Percentiles rank a stretch among this genome's conserved stretches.
phyloP scores from a whole-genome alignment of 1,140 invertebrate genomes.

The Drosophila orosa region DNA sequence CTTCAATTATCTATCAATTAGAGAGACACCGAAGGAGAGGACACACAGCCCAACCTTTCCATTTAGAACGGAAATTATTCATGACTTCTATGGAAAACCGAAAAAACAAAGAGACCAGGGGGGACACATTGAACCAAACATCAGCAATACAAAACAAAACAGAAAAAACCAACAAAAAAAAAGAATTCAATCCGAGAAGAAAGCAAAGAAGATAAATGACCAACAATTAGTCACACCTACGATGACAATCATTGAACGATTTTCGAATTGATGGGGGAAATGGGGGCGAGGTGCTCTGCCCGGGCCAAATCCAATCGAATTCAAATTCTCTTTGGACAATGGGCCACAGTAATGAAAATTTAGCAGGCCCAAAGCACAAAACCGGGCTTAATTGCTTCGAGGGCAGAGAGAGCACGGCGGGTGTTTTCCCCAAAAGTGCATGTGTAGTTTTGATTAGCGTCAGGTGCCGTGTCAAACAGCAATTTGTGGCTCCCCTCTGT shows the following conservation, averaged over 20 bases:
- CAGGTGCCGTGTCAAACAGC: slow-evolving; percentile 79
- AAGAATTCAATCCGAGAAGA: slow-evolving; percentile 37
- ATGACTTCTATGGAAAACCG: slow-evolving; percentile 70
- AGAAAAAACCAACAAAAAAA: slow-evolving; percentile 27
- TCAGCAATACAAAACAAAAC: slow-evolving; percentile 6
- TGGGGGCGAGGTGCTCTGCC: neutral
- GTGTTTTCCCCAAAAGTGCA: slow-evolving; percentile 27
- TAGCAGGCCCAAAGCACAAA: slow-evolving; percentile 37
- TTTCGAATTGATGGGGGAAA: slow-evolving; percentile 47
- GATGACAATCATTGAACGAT: slow-evolving; percentile 79
- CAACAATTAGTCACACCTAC: slow-evolving; percentile 83
- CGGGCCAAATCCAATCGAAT: slow-evolving; percentile 42
- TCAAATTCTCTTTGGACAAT: slow-evolving; percentile 52
- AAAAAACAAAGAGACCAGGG: slow-evolving; percentile 36
- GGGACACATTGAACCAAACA: slow-evolving; percentile 10
- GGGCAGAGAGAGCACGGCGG: neutral
- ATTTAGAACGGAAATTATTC: slow-evolving; percentile 74
- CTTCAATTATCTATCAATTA: slow-evolving; percentile 74
- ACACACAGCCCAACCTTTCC: slow-evolving; percentile 35
- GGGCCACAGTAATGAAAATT: slow-evolving; percentile 70
- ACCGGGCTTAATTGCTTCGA: slow-evolving; percentile 55
- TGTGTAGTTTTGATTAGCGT: slow-evolving; percentile 78
- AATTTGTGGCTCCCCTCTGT: slow-evolving; percentile 57
- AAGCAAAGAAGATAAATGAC: slow-evolving; percentile 76
- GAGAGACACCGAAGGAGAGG: slow-evolving; percentile 48